Base-by-base conservation (phyloP, 2,113 vertebrate species). In the Clarias magur region DNA sequence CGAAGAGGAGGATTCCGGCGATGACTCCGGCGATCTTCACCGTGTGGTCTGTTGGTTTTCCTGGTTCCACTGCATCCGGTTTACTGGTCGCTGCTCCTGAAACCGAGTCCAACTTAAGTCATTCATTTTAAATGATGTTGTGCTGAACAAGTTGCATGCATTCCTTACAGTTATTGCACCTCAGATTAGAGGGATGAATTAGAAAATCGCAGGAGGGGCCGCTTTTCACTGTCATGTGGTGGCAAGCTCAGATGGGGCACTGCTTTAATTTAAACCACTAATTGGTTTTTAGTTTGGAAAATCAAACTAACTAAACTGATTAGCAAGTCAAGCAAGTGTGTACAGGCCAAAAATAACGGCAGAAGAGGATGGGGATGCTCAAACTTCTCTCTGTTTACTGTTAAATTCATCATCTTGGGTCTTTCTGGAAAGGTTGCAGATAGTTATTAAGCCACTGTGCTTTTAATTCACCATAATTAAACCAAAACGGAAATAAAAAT, bases 21-120 rank as follows among this genome's bases (percentile, higher is more conserved):
- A 97, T 97, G 90, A 96, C 96, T 84, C 97, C 97, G 4, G 97
- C 97, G 23, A 98, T 97, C 94, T 97, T 97, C 87, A 98, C 97
- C 0, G 97, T 98, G 27, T 97, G 97, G 90, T 97, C 97, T 0
- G 96, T 95, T 91, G 96, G 96, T 56, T 97, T 96, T 90, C 97
- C 97, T 0, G 96, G 96, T 80, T 97, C 97, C 25, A 92, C 92
- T 0, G 96, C 95, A 59, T 96, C 96, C 0, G 97, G 97, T 78
- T 96, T 96, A 67, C 96, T 94, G 91, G 97, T 98, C 60, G 95
- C 96, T n/a, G 96, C 95, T 76, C 96, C 96, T 97, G 59, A 0
- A 90, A 86, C 30, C 54, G 53, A 60, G 5, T 56, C 80, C 21
- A 80, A 38, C 7, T 23, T 80, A 63, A 80, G 62, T 80, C 48